Percentiles rank a stretch among this genome's conserved stretches.
These are phyloP conservation scores for Ormyrus rosae DNA, from an alignment of 2,888 invertebrate genomes.

Conservation along the genomic window DNA sequence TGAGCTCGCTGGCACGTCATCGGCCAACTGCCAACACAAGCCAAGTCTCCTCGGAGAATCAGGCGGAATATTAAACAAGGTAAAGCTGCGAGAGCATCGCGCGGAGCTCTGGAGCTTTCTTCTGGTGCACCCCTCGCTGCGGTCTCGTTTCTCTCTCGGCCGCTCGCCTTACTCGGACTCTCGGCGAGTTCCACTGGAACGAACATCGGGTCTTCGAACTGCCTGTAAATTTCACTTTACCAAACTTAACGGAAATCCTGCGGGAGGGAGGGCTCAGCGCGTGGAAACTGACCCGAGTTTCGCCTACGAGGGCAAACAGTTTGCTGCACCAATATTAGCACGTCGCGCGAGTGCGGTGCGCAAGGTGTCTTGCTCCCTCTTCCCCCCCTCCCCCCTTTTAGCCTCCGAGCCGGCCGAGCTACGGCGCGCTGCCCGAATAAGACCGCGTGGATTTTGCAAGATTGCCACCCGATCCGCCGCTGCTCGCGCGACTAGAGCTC, in stretches of 20 bases:
- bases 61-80: slow-evolving; percentile 68
- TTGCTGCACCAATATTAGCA: slow-evolving; percentile 68
- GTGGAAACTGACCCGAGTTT: slow-evolving; percentile 53
- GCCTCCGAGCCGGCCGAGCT: background rate
- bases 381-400: background rate
- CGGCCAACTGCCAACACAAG: slow-evolving; percentile 57
- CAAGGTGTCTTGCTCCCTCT: background rate
- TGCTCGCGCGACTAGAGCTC: background rate
- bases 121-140: background rate
- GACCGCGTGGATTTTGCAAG: slow-evolving; percentile 31
- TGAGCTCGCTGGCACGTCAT: slow-evolving; percentile 16
- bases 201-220: slow-evolving; percentile 61
- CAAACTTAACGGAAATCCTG: slow-evolving; percentile 66
- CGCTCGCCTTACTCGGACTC: slow-evolving; percentile 54
- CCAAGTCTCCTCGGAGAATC: slow-evolving; percentile 60
- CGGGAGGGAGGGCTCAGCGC: slow-evolving; percentile 44
- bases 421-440: background rate
- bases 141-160: slow-evolving; percentile 52
- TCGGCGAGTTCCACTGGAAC: background rate
- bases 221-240: slow-evolving; percentile 72
- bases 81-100: slow-evolving; percentile 37
- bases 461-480: slow-evolving; percentile 34
- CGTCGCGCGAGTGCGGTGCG: slow-evolving; percentile 7
- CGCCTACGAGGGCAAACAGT: slow-evolving; percentile 62
- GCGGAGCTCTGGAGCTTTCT: background rate